Percentiles rank a stretch among this genome's conserved stretches.
Conservation (phyloP, 2,888 invertebrate species). For the Drosophila flavopinicola region DNA sequence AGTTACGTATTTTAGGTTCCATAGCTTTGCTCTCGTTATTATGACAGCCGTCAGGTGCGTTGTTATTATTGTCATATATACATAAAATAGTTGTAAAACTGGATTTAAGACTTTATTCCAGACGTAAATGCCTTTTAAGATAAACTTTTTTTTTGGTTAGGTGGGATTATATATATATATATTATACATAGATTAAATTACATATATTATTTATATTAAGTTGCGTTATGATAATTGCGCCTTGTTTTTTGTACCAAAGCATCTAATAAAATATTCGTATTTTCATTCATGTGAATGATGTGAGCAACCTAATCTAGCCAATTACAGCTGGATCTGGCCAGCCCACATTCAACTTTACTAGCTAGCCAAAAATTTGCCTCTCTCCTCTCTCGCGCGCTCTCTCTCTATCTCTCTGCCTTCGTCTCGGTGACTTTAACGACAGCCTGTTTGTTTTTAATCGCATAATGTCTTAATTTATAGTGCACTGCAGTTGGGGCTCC, state of each 20-base stretch:
- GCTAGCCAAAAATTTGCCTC: conserved; percentile 35
- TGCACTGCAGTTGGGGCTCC: conserved; percentile 47
- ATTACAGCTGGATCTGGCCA: conserved; percentile 2
- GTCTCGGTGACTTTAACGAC: conserved; percentile 68
- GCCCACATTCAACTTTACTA: conserved; percentile 10
- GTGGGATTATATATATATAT: no score
- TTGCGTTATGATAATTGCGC: no score
- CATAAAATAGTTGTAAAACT: background rate
- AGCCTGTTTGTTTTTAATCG: conserved; percentile 82
- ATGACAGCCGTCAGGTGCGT: conserved; percentile 12
- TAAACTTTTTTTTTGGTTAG: no score
- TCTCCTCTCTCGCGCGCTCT: conserved; percentile 6
- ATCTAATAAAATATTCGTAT: no score
- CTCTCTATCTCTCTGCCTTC: conserved; percentile 9
- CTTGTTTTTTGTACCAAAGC: no score
- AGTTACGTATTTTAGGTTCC: conserved; percentile 2
- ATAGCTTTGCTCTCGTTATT: conserved; percentile 1
- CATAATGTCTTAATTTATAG: conserved; percentile 84
- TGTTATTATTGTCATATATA: background rate
- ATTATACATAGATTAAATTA: no score
- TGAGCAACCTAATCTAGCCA: background rate
- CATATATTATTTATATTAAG: no score
- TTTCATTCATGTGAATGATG: conserved; percentile 50
- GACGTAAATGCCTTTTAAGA: no score
- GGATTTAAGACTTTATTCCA: no score